Evolutionary conservation across 2,113 vertebrate species (phyloP).

Genomic region (Typhlomys cinereus): DNA sequence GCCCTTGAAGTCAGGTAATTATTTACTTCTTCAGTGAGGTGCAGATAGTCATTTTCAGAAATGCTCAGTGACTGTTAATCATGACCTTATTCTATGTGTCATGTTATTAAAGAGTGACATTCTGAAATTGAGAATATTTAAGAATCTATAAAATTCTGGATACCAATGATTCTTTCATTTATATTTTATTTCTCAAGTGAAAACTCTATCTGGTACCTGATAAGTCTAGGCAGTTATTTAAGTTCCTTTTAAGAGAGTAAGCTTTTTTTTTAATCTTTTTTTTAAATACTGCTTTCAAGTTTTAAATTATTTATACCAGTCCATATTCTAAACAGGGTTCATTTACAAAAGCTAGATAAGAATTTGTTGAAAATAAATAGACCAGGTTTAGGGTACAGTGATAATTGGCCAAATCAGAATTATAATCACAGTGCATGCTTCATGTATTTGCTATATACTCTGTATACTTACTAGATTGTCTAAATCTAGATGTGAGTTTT

Average conservation of each 20-base stretch:
- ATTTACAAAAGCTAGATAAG: neutral
- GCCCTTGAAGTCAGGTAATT: slow-evolving; percentile 92
- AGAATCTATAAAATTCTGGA: neutral
- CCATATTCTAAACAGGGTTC: neutral
- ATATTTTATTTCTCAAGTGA: slow-evolving; percentile 23
- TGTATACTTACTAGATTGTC: neutral
- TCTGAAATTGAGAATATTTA: slow-evolving; percentile 33
- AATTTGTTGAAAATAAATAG: neutral
- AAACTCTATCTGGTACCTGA: slow-evolving; percentile 31
- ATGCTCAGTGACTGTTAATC: neutral
- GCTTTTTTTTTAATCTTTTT: neutral
- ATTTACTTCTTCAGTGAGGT: neutral
- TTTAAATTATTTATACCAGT: slow-evolving; percentile 31
- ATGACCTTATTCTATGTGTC: neutral
- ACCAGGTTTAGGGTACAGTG: neutral
- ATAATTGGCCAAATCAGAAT: slow-evolving; percentile 22
- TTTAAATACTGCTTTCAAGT: neutral
- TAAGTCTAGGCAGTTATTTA: neutral
- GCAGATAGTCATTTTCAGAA: neutral
- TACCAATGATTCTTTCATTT: slow-evolving; percentile 8
- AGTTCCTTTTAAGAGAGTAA: neutral
- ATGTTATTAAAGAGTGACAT: neutral
- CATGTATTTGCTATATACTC: neutral
- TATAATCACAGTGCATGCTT: neutral
- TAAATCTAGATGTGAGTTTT: neutral